Conservation (phyloP, 1,140 invertebrate genomes). For the Parasteatoda tepidariorum region DNA sequence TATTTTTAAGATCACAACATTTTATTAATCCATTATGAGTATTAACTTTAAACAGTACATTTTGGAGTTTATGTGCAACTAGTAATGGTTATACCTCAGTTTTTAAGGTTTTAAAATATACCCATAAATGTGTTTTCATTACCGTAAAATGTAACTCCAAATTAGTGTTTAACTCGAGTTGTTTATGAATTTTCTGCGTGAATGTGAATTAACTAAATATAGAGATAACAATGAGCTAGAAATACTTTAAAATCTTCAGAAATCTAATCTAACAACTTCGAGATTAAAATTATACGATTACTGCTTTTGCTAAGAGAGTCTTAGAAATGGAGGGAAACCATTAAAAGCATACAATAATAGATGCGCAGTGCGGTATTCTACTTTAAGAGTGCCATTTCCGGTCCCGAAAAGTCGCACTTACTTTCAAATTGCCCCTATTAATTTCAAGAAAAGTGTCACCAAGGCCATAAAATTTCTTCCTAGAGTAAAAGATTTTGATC, state of each 20-base stretch:
- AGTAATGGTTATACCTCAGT: no score
- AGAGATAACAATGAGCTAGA: slow-evolving; percentile 28
- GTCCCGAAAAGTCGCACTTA: slow-evolving; percentile 43
- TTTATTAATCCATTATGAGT: no score
- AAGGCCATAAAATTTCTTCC: slow-evolving; percentile 44
- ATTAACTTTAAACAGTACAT: no score
- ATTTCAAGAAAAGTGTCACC: slow-evolving; percentile 55
- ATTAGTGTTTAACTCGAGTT: not conserved
- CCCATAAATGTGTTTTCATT: no score
- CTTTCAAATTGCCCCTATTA: slow-evolving; percentile 47
- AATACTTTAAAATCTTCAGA: slow-evolving; percentile 13
- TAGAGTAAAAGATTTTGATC: slow-evolving; percentile 41
- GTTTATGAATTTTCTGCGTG: not conserved
- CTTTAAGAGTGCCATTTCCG: slow-evolving; percentile 45
- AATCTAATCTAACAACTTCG: slow-evolving; percentile 44
- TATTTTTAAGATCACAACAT: no score
- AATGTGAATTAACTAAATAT: not conserved
- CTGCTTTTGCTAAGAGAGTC: not conserved
- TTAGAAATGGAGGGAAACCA: slow-evolving; percentile 1
- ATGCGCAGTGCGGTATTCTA: slow-evolving; percentile 34
- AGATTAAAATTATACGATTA: slow-evolving; percentile 45
- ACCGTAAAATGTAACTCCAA: not conserved
- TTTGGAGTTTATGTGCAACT: no score
- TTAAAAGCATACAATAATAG: slow-evolving; percentile 45
- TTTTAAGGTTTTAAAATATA: no score